Base-by-base conservation (phyloP, 2,888 invertebrate genomes). In the Sesia bembeciformis region DNA sequence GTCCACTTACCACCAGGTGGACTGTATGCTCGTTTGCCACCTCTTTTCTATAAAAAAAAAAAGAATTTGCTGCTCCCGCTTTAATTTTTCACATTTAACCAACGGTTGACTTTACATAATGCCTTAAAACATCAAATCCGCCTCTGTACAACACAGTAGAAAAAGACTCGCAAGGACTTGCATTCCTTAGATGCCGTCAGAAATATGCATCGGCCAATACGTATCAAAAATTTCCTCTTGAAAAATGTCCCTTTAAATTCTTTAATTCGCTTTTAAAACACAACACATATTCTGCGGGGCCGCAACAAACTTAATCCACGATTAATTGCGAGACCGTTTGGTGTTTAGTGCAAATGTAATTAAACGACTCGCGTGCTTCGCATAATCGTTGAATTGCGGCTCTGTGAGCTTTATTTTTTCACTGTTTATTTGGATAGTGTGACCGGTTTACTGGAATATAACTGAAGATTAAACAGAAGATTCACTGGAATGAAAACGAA, bases 341-440 rank as follows among this genome's bases (percentile, higher is more conserved):
- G 69, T 77, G 77, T 76, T 76, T 78, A 76, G 74, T 71, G 72
- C 65, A 72, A 75, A 77, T 66, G 74, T 71, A 77, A 76, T 78
- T 76, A 78, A 71, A 65, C 62, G 46, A 8, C 8, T 67, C 65
- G 65, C 70, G 64, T 71, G 68, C 69, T 61, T 62, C 62, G 72
- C 66, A 46, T 46, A 46, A 46, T 46, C 46, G 46, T 6, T 46
- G 46, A 8, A 46, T 46, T 46, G 4, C 23, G 23, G 23, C 46
- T 46, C 8, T n/a, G 4, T 46, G 46, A 5, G 8, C 7, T 8
- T 8, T 46, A 4, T 46, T 46, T 46, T 46, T 46, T 46, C 46
- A 8, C 46, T 46, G 8, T 46, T 46, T 46, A 23, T 23, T 8
- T 23, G 1, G 3, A 5, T 43, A 43, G 8, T 43, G 43, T 7